Evolutionary conservation across 2,888 invertebrate genomes (phyloP), one percentile per base, ranked within the genome.

Genomic region (Perdita meconis): DNA sequence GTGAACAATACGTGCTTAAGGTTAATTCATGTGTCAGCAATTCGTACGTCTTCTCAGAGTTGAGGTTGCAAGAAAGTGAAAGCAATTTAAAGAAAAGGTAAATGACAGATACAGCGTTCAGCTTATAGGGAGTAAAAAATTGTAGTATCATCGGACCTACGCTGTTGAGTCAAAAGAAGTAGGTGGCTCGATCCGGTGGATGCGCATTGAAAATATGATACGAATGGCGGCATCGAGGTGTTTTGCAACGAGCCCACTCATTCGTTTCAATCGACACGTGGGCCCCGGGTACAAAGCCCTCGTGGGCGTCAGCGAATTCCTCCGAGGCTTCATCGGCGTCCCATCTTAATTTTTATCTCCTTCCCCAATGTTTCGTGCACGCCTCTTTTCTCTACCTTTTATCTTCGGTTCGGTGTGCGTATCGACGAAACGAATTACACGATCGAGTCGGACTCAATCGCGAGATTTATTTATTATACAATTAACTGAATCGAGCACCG

Each of bases 241-340:
- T 81, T 84, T 78, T 68, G 75, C 71, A 84, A 83, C 44, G 13
- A 22, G 59, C 65, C 63, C 63, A 51, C 70, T 22, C 67, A 59
- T 71, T 76, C 55, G 51, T 76, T 68, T 77, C 57, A 57, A 64
- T 51, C 57, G 65, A 53, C 76, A 74, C 82, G 73, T 68, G 80
- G 78, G 74, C 72, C 57, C 59, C 1, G 44, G 51, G 56, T 71
- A 81, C 83, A 84, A 85, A 85, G 80, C 67, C 44, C 38, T n/a
- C 13, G 85, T 82, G 69, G 84, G 84, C 78, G 84, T 61, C 57
- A 24, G 51, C 30, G 68, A 78, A 84, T 85, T 85, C 83, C 82
- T 44, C 19, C 51, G 75, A 55, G 66, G 53, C 67, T 36, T 76
- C 78, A 70, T 80, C 67, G 76, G 65, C 74, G 78, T 73, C 65